Percentiles rank a stretch among this genome's conserved stretches.
phyloP scores from a whole-genome alignment of 2,888 invertebrate species.

The Drosophila antonietae region DNA sequence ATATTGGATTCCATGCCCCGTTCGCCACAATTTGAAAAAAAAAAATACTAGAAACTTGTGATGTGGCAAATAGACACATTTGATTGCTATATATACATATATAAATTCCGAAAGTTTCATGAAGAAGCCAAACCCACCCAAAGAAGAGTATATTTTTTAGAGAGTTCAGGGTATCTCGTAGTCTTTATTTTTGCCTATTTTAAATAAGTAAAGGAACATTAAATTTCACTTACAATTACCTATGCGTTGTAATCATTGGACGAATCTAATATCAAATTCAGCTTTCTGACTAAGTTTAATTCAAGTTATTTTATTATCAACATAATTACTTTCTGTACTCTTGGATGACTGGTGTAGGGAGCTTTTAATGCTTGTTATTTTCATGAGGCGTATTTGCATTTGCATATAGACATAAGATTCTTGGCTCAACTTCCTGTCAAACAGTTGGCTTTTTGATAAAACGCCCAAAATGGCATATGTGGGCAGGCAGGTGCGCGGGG shows the following conservation, averaged over 20 bases:
- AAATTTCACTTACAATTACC: not conserved
- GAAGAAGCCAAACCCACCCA: too few species aligned
- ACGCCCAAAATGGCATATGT: constrained; percentile 48
- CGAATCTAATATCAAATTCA: not conserved
- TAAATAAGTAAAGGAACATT: not conserved
- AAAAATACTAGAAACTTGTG: too few species aligned
- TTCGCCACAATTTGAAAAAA: too few species aligned
- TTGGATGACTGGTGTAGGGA: too few species aligned
- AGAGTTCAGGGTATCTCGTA: too few species aligned
- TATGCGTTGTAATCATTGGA: not conserved
- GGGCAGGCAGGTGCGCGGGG: not conserved
- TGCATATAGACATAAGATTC: constrained; percentile 67
- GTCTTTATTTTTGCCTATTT: not conserved
- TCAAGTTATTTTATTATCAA: constrained; percentile 17
- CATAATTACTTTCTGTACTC: constrained; percentile 33
- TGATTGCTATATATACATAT: too few species aligned
- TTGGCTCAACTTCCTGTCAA: constrained; percentile 70
- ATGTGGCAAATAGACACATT: too few species aligned
- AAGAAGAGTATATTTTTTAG: too few species aligned
- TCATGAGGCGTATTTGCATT: constrained; percentile 35
- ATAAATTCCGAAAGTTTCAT: too few species aligned
- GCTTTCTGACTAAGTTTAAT: not conserved
- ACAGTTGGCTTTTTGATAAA: constrained; percentile 75
- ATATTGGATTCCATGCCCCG: too few species aligned
- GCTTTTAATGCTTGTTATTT: constrained; percentile 20